Base-by-base conservation (phyloP, 2,797 vertebrate genomes). In the Salarias fasciatus region DNA sequence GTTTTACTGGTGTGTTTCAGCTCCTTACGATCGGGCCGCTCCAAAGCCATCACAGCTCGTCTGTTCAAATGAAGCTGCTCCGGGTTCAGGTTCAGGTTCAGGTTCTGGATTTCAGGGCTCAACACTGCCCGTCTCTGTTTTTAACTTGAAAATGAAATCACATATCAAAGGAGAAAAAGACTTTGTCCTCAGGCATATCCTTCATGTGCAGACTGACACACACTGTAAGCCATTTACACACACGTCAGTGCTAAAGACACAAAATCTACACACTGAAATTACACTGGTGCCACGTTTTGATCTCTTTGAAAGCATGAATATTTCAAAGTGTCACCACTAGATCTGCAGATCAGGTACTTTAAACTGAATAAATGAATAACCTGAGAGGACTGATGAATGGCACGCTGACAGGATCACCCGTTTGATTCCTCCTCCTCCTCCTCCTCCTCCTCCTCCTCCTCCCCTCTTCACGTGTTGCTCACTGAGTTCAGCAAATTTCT, bases 101-200 rank as follows among this genome's bases (percentile, higher is more conserved):
- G 41, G 42, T 63, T 70, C 44, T 69, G 52, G 50, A 51, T 54
- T 82, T 72, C 54, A 68, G 55, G 63, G 47, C 73, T 62, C 4
- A 56, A 54, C 5, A 2, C 53, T 41, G 37, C 60, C 70, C 11
- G 24, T 56, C 31, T 77, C 15, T 6, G 15, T 24, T 24, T 78
- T 71, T 69, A 50, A 80, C 73, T 80, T 82, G 62, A 82, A 80
- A 72, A 44, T 35, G 24, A 24, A 80, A 80, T 58, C 31, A 85
- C 85, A 91, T 91, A 89, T 90, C 87, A 86, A 42, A 60, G 13
- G 5, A 12, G 12, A 42, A 40, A 59, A 58, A 48, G 30, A 73
- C 51, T 50, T 65, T 78, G 65, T 84, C 70, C 75, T 88, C 79
- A 80, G 73, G 64, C 82, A 88, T 85, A 88, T 84, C 78, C 50